Evolutionary conservation across 1,140 invertebrate species (phyloP).

Genomic region (Trinorchestia longiramus): DNA sequence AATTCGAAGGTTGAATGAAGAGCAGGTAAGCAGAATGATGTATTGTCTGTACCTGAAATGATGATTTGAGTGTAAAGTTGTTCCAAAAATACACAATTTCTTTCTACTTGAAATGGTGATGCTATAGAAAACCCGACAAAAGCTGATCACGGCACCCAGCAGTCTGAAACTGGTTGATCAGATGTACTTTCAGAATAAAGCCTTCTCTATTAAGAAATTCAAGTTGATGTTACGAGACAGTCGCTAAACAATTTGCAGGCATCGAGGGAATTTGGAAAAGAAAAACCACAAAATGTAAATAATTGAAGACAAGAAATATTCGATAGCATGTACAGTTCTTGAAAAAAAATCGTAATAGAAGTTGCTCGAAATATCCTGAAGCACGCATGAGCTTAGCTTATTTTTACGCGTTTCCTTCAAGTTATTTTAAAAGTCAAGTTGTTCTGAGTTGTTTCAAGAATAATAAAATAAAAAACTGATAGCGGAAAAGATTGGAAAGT

Average conservation of each 20-base stretch:
- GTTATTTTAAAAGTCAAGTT: background rate
- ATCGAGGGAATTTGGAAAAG: background rate
- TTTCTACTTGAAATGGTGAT: no score
- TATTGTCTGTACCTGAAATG: no score
- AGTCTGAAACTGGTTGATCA: no score
- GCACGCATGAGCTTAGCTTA: background rate
- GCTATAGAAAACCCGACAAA: no score
- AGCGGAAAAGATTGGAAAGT: background rate
- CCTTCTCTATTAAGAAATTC: background rate
- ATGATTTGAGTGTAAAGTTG: no score
- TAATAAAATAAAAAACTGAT: background rate
- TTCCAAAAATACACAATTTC: no score
- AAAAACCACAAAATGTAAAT: background rate
- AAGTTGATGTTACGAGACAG: background rate
- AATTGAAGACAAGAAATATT: background rate
- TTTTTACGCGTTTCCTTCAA: background rate
- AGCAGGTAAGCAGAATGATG: no score
- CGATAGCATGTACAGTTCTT: background rate
- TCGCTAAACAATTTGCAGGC: background rate
- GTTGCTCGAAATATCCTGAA: background rate
- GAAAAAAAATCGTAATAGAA: background rate
- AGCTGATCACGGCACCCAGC: no score
- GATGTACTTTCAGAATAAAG: background rate
- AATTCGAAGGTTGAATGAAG: no score
- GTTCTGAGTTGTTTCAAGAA: no score